A percentile compares a stretch with the other conserved stretches of the same genome.
Evolutionary conservation across 2,113 vertebrate genomes (phyloP).

Genomic region (Miniopterus natalensis): DNA sequence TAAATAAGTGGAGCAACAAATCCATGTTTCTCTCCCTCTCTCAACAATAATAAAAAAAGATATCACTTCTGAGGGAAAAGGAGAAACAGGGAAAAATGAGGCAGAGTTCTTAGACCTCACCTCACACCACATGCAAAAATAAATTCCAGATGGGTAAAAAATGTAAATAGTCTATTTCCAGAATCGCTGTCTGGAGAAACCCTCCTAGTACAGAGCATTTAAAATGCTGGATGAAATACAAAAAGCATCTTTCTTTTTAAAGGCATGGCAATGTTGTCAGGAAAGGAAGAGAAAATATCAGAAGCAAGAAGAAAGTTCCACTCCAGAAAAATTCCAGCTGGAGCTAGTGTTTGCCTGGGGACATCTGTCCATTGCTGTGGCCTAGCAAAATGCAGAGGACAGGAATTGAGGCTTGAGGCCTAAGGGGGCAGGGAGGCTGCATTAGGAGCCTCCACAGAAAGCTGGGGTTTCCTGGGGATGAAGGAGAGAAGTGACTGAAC

Average conservation of each 20-base stretch:
- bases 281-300: conserved; percentile 69
- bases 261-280: conserved; percentile 75
- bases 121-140: conserved; percentile 56
- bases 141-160: conserved; percentile 57
- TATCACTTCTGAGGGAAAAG: conserved; percentile 11
- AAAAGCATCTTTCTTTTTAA: conserved; percentile 73
- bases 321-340: conserved; percentile 42
- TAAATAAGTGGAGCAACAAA: not conserved
- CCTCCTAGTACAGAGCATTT: conserved; percentile 70
- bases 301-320: conserved; percentile 63
- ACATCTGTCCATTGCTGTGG: conserved; percentile 5
- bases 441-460: not conserved
- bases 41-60: not conserved
- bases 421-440: not conserved
- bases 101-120: conserved; percentile 26
- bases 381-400: not conserved
- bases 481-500: not conserved
- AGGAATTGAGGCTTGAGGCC: not conserved
- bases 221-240: conserved; percentile 80
- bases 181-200: conserved; percentile 74
- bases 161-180: conserved; percentile 67
- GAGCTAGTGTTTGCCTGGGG: not conserved
- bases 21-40: not conserved
- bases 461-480: not conserved
- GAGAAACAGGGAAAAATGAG: conserved; percentile 7